phyloP scores from a whole-genome alignment of 2,113 vertebrate genomes.

The Lophochroa leadbeateri region DNA sequence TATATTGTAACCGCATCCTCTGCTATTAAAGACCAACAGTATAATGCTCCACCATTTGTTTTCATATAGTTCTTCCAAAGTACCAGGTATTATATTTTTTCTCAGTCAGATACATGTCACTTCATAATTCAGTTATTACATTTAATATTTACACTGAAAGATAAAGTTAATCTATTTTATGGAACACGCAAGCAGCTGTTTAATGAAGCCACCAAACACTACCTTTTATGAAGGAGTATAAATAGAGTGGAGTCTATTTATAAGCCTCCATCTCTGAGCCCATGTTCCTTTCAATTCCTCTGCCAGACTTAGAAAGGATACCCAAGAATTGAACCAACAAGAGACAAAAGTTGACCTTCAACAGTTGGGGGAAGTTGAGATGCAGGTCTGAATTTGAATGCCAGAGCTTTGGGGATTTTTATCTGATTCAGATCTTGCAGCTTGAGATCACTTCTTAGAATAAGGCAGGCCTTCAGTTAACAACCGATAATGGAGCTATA shows the following conservation, averaged over 20 bases:
- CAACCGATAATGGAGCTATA: not conserved
- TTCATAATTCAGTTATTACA: not conserved
- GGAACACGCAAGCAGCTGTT: constrained; percentile 4
- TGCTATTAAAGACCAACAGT: not conserved
- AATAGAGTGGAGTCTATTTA: constrained; percentile 44
- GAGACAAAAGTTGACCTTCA: constrained; percentile 6
- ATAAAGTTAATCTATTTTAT: constrained; percentile 6
- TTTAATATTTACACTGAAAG: not conserved
- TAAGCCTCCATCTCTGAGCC: not conserved
- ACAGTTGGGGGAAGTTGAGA: not conserved
- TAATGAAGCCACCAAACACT: not conserved
- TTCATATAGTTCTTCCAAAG: not conserved
- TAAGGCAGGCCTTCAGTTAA: not conserved
- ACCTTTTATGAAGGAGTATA: constrained; percentile 27
- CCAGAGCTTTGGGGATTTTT: not conserved
- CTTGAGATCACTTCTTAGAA: not conserved
- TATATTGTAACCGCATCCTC: not conserved
- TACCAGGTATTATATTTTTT: not conserved
- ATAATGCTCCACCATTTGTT: not conserved
- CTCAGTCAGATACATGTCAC: not conserved
- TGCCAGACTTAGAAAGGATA: not conserved
- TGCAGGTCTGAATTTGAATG: not conserved
- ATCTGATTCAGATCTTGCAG: not conserved
- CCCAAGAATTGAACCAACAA: not conserved
- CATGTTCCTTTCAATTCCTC: not conserved